Percentiles rank a stretch among this genome's conserved stretches.
phyloP scores from a whole-genome alignment of 2,888 invertebrate genomes.

The Leucozona laternaria region DNA sequence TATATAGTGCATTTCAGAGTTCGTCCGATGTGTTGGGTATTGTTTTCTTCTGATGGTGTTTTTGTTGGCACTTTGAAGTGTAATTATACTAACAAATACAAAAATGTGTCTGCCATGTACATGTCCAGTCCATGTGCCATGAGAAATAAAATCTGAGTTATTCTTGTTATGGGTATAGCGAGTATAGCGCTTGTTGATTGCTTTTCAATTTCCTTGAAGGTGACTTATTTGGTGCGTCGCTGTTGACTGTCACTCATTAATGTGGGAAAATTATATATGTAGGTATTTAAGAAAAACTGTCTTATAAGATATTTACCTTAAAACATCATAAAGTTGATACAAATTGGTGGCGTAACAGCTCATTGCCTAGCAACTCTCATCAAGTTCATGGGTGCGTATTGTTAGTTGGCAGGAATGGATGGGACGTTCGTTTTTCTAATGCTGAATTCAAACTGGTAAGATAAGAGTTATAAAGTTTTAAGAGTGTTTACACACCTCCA shows the following conservation, averaged over 20 bases:
- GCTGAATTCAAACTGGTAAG: too few relatives aligned
- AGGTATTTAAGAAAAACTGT: too few relatives aligned
- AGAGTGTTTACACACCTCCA: too few relatives aligned
- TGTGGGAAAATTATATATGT: too few relatives aligned
- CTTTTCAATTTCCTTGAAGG: neutral
- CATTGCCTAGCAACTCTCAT: too few relatives aligned
- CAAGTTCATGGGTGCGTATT: too few relatives aligned
- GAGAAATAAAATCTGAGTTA: neutral
- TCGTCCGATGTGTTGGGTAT: neutral
- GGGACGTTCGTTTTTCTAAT: too few relatives aligned
- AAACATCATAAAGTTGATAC: too few relatives aligned
- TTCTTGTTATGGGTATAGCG: neutral
- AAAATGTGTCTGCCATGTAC: neutral
- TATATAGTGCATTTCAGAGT: neutral
- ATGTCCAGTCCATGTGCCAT: neutral
- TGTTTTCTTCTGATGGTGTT: constrained; percentile 37
- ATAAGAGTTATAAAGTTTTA: too few relatives aligned
- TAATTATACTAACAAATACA: constrained; percentile 22
- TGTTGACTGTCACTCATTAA: neutral
- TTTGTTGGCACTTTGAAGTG: constrained; percentile 22
- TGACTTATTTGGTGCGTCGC: neutral
- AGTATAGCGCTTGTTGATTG: neutral
- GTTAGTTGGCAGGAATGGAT: too few relatives aligned
- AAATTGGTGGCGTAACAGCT: too few relatives aligned
- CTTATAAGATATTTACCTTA: too few relatives aligned